Evolutionary conservation across 2,888 invertebrate genomes (phyloP).

Genomic region (Microplitis manilae): DNA sequence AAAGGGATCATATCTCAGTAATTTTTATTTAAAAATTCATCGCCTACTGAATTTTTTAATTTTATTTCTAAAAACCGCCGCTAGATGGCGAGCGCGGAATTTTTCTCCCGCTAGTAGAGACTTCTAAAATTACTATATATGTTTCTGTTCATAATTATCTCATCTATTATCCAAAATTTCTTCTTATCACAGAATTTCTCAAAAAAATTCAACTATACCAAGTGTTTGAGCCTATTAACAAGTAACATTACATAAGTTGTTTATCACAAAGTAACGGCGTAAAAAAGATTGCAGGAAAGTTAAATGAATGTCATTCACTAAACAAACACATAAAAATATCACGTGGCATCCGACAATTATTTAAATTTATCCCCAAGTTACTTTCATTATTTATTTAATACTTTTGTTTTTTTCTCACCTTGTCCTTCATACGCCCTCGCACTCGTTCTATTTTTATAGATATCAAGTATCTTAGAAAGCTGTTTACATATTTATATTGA

Average conservation of each 20-base stretch:
- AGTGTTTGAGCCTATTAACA: neutral
- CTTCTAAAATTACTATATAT: too few species aligned
- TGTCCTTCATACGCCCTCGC: constrained; percentile 30
- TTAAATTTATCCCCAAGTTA: constrained; percentile 1
- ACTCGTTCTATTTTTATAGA: neutral
- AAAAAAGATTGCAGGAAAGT: constrained; percentile 6
- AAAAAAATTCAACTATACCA: neutral
- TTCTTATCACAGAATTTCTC: too few species aligned
- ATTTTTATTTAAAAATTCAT: too few species aligned
- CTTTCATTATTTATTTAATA: constrained; percentile 12
- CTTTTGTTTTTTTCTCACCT: constrained; percentile 1
- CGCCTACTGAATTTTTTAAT: too few species aligned
- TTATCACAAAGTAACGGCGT: neutral
- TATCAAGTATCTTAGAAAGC: too few species aligned
- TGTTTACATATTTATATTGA: too few species aligned
- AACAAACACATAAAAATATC: constrained; percentile 23
- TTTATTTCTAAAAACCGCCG: too few species aligned
- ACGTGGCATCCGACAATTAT: constrained; percentile 19
- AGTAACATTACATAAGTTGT: neutral
- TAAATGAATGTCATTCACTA: constrained; percentile 34
- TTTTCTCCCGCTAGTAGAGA: too few species aligned
- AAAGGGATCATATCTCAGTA: too few species aligned
- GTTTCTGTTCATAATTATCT: too few species aligned
- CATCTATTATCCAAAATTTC: too few species aligned
- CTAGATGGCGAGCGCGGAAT: too few species aligned